A percentile compares a stretch with the other conserved stretches of the same genome.
phyloP scores from a whole-genome alignment of 2,888 invertebrate species.

The Heteromyza rotundicornis region DNA sequence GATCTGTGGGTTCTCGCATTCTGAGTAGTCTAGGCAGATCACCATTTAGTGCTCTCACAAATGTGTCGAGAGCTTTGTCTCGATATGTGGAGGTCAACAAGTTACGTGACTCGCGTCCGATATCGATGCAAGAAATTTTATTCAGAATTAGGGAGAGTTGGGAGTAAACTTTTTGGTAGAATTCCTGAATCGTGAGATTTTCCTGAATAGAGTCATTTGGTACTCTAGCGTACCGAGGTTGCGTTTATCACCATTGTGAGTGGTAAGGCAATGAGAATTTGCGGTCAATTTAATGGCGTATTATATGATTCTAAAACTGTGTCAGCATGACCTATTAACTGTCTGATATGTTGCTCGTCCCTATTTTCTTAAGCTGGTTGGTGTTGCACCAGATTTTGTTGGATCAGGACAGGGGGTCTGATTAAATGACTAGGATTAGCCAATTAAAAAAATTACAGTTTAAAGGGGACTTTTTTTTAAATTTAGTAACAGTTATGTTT shows the following conservation, averaged over 20 bases:
- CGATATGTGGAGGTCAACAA: constrained; percentile 28
- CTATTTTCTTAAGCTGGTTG: not conserved
- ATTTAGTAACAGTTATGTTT: too few species aligned
- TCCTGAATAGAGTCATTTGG: constrained; percentile 28
- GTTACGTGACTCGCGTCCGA: constrained; percentile 24
- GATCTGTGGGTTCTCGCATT: constrained; percentile 31
- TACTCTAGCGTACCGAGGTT: constrained; percentile 32
- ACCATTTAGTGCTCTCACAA: constrained; percentile 33
- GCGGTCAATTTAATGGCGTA: constrained; percentile 21
- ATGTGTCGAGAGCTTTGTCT: constrained; percentile 35
- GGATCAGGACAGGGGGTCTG: not conserved
- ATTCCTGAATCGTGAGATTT: constrained; percentile 27
- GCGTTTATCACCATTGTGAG: constrained; percentile 30
- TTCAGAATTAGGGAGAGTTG: constrained; percentile 36
- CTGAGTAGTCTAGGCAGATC: constrained; percentile 29
- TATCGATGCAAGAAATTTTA: constrained; percentile 32
- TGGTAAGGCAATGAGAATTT: constrained; percentile 22
- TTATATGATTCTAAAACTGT: constrained; percentile 2
- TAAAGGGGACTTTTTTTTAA: too few species aligned
- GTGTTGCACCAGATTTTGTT: not conserved
- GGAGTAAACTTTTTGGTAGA: constrained; percentile 32
- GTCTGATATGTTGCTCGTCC: not conserved
- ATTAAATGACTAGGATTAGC: not conserved
- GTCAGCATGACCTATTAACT: not conserved
- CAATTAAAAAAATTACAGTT: not conserved